Base-by-base conservation (phyloP, 2,888 invertebrate species). In the Drosophila mercatorum region DNA sequence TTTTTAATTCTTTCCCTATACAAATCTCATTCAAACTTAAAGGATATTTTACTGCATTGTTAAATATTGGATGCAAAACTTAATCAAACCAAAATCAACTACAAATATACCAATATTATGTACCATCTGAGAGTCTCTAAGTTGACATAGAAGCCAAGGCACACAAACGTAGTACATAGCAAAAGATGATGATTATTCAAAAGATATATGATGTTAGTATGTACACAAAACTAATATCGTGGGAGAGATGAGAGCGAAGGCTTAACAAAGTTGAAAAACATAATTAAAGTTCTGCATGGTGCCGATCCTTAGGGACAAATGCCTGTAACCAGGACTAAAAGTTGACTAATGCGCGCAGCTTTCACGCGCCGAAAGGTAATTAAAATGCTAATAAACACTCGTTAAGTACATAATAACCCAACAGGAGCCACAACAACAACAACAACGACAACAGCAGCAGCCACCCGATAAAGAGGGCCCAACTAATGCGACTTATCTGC, bases 381-480 rank as follows among this genome's bases (percentile, higher is more conserved):
- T 88, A 88, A 89, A 88, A 88, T 89, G 89, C 84, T 89, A 87
- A 89, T 89, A 87, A 88, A 88, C 81, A 82, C 80, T 88, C 76
- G 82, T 88, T 84, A 87, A 82, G 81, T 83, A 81, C 79, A 81
- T 85, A 86, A 86, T 86, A 86, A 83, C 76, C 81, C 75, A 68
- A 66, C 68, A 71, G 53, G 52, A 65, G 34, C 52, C 67, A 5
- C 55, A 66, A 40, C 58, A 68, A 46, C 55, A 61, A 14, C 49
- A 62, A 49, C 66, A 40, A 28, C 51, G 59, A 34, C 52, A 59
- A 8, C 46, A 22, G 34, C 52, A 59, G 10, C 46, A 28, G 10
- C 43, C 40, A 41, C 17, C 49, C 57, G 41, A 51, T 74, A 75
- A 70, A 75, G 68, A 79, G 72, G 70, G 41, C 68, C 77, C 69